Conservation (phyloP, 2,797 vertebrate species). For the Pseudochirops cupreus region DNA sequence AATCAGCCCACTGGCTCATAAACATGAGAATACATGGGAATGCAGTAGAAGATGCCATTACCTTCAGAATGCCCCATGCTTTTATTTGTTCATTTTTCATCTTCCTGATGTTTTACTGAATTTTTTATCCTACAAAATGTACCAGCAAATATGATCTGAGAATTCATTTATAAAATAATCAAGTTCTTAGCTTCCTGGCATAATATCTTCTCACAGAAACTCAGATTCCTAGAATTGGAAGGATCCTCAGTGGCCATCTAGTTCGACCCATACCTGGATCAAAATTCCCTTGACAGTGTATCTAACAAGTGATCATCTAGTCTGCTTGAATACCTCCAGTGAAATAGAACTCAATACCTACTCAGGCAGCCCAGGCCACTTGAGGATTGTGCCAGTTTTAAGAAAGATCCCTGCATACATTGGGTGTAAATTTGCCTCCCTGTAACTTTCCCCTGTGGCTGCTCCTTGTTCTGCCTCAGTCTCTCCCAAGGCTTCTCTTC, state of each 20-base stretch:
- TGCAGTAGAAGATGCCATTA: not conserved
- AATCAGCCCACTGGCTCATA: not conserved
- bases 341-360: not conserved
- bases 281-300: not conserved
- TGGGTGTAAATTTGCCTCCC: not conserved
- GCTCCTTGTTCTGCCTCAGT: not conserved
- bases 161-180: conserved; percentile 41
- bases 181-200: conserved; percentile 28
- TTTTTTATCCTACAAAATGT: conserved; percentile 34
- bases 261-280: not conserved
- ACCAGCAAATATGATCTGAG: not conserved
- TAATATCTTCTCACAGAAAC: conserved; percentile 28
- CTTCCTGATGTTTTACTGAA: conserved; percentile 26
- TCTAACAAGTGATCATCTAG: not conserved
- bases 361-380: not conserved
- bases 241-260: not conserved
- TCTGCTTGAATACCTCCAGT: not conserved
- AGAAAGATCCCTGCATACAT: not conserved
- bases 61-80: not conserved
- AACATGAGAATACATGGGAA: not conserved
- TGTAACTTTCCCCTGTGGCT: not conserved
- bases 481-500: not conserved
- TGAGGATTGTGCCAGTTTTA: not conserved
- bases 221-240: not conserved
- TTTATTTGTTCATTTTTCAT: conserved; percentile 11